Evolutionary conservation across 2,797 vertebrate species (phyloP), one percentile per base, ranked within the genome.

Genomic region (Pachyuromys duprasi): DNA sequence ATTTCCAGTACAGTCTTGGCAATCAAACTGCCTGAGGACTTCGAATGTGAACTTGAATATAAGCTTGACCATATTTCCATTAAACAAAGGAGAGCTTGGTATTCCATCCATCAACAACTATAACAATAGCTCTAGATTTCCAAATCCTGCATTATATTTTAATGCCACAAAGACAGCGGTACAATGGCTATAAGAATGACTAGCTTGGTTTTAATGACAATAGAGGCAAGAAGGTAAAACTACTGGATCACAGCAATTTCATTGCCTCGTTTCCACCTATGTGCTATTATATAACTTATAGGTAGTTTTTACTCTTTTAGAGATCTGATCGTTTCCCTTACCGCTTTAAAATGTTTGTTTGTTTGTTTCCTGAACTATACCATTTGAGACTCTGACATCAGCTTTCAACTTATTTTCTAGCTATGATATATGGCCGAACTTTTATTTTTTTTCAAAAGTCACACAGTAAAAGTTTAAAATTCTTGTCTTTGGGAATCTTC

Each of bases 1-100:
- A 93, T 96, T 96, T 92, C 57, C 94, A 96, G 93, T 93, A 86
- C 8, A 49, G n/a, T 92, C 81, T 97, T 96, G 96, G 91, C 96
- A 96, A 63, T 20, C 42, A 88, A 92, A 79, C 14, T 5, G 26
- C 86, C 88, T 67, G 63, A 74, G 39, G 60, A 94, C 28, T 86
- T 96, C 95, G 81, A 39, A 92, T 91, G 91, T 95, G 90, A 94
- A 89, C 74, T 94, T 86, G 63, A 93, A 89, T 93, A 93, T 36
- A 81, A 97, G 81, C 8, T 75, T 97, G 67, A 90, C 84, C 70
- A 53, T 91, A 67, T 95, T 96, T 95, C 63, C n/a, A 57, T 95
- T 92, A 97, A 86, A 86, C 39, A 95, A 92, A 90, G 28, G 24
- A 78, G 91, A 95, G 81, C 57, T 90, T 95, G 87, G 69, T 79